These are phyloP conservation scores for Lepus europaeus DNA, from an alignment of 2,113 vertebrate species.

Conservation along the genomic window DNA sequence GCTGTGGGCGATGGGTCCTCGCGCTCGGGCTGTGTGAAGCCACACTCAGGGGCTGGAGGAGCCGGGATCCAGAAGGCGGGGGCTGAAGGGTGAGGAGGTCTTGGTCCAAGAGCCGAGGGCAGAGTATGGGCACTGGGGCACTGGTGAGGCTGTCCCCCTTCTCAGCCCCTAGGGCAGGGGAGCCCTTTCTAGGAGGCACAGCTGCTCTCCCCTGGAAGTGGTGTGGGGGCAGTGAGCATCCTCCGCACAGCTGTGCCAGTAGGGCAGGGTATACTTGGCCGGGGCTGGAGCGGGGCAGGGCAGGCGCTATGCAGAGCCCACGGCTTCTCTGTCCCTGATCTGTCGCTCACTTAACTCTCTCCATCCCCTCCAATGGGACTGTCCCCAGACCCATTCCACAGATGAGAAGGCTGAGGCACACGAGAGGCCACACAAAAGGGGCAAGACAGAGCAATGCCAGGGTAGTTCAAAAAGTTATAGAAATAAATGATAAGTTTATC, in stretches of 20 bases:
- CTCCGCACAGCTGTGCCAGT: not conserved
- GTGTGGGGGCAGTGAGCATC: not conserved
- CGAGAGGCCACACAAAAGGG: too few relatives aligned
- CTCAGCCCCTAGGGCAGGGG: not conserved
- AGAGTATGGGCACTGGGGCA: not conserved
- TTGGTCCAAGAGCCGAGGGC: not conserved
- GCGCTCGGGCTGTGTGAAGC: not conserved
- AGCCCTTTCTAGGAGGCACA: not conserved
- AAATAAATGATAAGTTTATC: too few relatives aligned
- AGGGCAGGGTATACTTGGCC: not conserved
- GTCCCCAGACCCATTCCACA: too few relatives aligned
- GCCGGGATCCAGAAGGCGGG: not conserved
- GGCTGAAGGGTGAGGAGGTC: not conserved
- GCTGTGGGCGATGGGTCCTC: too few relatives aligned
- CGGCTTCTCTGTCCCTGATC: not conserved
- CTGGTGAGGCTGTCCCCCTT: not conserved
- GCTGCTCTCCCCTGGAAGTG: not conserved
- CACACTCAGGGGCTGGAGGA: not conserved
- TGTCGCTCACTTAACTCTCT: too few relatives aligned
- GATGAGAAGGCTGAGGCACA: too few relatives aligned
- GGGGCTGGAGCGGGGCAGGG: accelerated
- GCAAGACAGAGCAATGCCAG: too few relatives aligned
- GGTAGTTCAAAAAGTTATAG: too few relatives aligned
- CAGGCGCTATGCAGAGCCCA: not conserved
- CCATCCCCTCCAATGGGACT: too few relatives aligned